phyloP scores from a whole-genome alignment of 2,797 vertebrate genomes.

The Myotis daubentonii region DNA sequence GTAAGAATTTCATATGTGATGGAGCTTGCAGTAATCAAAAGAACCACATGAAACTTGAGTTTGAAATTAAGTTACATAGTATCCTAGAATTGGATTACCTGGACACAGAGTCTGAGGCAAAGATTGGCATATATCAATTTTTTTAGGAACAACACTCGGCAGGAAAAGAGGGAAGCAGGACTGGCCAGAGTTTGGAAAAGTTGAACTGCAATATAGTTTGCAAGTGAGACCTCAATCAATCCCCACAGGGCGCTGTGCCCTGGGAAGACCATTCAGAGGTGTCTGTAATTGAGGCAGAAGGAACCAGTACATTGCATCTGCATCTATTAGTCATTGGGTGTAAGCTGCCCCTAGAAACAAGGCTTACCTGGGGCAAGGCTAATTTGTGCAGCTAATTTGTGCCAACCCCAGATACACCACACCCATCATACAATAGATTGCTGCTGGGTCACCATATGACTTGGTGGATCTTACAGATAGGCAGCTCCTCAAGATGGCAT shows the following conservation, averaged over 20 bases:
- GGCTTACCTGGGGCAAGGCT: not conserved
- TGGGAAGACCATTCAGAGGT: not conserved
- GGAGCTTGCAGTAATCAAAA: not conserved
- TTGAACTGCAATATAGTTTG: not conserved
- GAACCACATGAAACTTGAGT: not conserved
- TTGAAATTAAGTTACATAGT: not conserved
- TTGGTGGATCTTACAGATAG: not conserved
- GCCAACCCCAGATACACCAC: not conserved
- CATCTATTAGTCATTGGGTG: not conserved
- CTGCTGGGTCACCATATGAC: not conserved
- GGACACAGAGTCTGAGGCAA: slow-evolving; percentile 21
- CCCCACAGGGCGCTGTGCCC: not conserved
- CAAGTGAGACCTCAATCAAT: not conserved
- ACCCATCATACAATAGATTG: not conserved
- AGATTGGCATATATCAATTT: not conserved
- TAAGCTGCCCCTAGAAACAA: not conserved
- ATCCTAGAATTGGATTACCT: not conserved
- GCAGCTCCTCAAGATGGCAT: not conserved
- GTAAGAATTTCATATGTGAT: not conserved
- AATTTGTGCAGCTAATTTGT: not conserved
- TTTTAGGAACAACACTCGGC: not conserved
- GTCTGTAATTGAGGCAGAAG: not conserved
- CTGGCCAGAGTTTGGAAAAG: not conserved
- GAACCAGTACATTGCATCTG: not conserved
- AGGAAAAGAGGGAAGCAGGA: not conserved